Percentiles rank a stretch among this genome's conserved stretches.
These are phyloP conservation scores for Lottia scabra DNA, from an alignment of 2,888 invertebrate genomes.

Conservation along the genomic window DNA sequence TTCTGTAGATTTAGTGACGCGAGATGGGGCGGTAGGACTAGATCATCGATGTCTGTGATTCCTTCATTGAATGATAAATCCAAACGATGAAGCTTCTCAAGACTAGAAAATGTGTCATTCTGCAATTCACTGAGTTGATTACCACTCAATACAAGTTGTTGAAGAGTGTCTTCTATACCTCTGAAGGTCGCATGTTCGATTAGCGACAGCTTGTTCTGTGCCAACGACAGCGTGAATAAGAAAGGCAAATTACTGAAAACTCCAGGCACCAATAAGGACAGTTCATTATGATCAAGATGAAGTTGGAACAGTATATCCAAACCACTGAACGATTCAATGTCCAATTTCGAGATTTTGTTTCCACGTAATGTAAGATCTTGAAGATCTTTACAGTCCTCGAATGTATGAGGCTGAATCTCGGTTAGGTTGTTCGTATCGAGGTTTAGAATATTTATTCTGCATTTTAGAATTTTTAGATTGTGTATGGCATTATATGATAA, in stretches of 20 bases:
- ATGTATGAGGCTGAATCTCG: slow-evolving; percentile 20
- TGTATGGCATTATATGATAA: neutral
- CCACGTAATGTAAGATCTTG: slow-evolving; percentile 35
- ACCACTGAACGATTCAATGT: slow-evolving; percentile 26
- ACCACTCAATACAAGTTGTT: slow-evolving; percentile 5
- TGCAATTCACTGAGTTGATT: slow-evolving; percentile 16
- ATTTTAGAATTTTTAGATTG: neutral
- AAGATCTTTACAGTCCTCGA: slow-evolving; percentile 27
- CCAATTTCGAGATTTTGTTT: slow-evolving; percentile 37
- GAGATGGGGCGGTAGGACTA: slow-evolving; percentile 37
- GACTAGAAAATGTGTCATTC: slow-evolving; percentile 29
- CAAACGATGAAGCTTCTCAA: slow-evolving; percentile 36
- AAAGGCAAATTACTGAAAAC: slow-evolving; percentile 1
- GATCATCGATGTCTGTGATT: slow-evolving; percentile 23
- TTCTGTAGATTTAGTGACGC: slow-evolving; percentile 44
- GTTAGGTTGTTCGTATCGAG: slow-evolving; percentile 32
- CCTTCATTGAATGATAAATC: slow-evolving; percentile 24
- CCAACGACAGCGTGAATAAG: slow-evolving; percentile 16
- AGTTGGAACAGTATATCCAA: slow-evolving; percentile 31
- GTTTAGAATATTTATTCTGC: slow-evolving; percentile 13
- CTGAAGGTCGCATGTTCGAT: neutral
- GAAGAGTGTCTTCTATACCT: slow-evolving; percentile 5
- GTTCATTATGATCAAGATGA: slow-evolving; percentile 38
- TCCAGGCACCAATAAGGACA: slow-evolving; percentile 17
- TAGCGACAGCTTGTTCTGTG: slow-evolving; percentile 12